A percentile compares a stretch with the other conserved stretches of the same genome.
Evolutionary conservation across 1,140 invertebrate genomes (phyloP).

Genomic region (Phymastichus coffea): DNA sequence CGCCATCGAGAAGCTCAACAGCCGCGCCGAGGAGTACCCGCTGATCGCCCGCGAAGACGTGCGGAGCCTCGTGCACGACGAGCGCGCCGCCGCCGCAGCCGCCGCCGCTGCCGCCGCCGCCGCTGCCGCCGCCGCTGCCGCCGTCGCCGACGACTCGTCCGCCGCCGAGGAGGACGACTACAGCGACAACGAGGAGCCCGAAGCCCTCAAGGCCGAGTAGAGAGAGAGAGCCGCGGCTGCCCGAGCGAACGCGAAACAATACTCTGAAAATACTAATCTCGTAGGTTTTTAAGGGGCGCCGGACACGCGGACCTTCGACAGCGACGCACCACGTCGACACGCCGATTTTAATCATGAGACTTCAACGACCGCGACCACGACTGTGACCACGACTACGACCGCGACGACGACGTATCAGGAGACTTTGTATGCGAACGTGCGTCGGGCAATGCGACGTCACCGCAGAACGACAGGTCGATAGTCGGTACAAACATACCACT

Average conservation of each 20-base stretch:
- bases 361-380: too few relatives aligned
- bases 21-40: conserved; percentile 47
- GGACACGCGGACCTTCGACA: too few relatives aligned
- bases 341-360: not conserved
- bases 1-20: conserved; percentile 58
- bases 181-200: conserved; percentile 49
- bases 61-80: conserved; percentile 43
- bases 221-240: too few relatives aligned
- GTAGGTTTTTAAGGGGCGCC: too few relatives aligned
- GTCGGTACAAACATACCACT: conserved; percentile 52
- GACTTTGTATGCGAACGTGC: too few relatives aligned
- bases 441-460: too few relatives aligned
- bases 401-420: too few relatives aligned
- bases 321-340: not conserved
- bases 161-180: conserved; percentile 50
- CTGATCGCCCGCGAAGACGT: conserved; percentile 50
- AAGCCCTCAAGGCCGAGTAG: conserved; percentile 49
- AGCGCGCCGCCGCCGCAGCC: conserved; percentile 35
- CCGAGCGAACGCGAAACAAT: conserved; percentile 37
- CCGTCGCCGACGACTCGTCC: conserved; percentile 37
- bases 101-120: conserved; percentile 25
- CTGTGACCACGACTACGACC: too few relatives aligned
- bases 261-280: conserved; percentile 50
- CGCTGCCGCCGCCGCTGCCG: too few relatives aligned
- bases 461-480: conserved; percentile 1